Evolutionary conservation across 2,797 vertebrate species (phyloP).

Genomic region (Poeciliopsis gracilis): DNA sequence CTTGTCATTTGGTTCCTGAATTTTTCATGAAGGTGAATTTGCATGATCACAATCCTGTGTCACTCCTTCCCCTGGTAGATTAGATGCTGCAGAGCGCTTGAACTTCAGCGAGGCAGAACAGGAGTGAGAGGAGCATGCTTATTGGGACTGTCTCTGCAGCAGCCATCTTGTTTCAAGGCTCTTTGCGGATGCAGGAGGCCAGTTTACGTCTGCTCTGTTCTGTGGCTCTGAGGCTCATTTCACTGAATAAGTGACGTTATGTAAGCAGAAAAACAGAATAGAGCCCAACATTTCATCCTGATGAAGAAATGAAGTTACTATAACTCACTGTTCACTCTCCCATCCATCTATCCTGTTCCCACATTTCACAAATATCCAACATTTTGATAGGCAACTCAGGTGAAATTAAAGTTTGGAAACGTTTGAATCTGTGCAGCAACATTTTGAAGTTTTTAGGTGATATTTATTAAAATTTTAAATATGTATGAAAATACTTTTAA

Average conservation of each 20-base stretch:
- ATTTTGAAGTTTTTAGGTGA: too few species aligned
- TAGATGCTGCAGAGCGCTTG: constrained; percentile 57
- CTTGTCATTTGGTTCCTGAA: constrained; percentile 80
- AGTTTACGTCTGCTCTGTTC: constrained; percentile 41
- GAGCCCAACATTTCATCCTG: background rate
- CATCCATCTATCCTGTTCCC: background rate
- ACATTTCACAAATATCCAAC: too few species aligned
- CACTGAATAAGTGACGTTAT: background rate
- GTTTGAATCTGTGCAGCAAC: too few species aligned
- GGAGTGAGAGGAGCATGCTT: constrained; percentile 64
- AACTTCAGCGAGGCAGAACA: constrained; percentile 65
- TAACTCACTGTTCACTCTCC: background rate
- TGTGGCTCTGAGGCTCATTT: constrained; percentile 19
- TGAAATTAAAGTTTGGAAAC: too few species aligned
- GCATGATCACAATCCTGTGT: constrained; percentile 75
- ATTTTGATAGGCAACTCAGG: too few species aligned
- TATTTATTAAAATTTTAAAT: too few species aligned
- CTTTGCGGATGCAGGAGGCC: constrained; percentile 39
- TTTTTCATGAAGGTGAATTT: constrained; percentile 77
- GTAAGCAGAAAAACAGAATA: background rate
- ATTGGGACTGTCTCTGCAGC: constrained; percentile 64
- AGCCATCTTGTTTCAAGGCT: constrained; percentile 69
- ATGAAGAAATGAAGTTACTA: background rate
- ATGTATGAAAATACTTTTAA: too few species aligned
- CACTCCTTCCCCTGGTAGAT: constrained; percentile 57